phyloP scores from a whole-genome alignment of 2,888 invertebrate genomes.

The Leistus spinibarbis region DNA sequence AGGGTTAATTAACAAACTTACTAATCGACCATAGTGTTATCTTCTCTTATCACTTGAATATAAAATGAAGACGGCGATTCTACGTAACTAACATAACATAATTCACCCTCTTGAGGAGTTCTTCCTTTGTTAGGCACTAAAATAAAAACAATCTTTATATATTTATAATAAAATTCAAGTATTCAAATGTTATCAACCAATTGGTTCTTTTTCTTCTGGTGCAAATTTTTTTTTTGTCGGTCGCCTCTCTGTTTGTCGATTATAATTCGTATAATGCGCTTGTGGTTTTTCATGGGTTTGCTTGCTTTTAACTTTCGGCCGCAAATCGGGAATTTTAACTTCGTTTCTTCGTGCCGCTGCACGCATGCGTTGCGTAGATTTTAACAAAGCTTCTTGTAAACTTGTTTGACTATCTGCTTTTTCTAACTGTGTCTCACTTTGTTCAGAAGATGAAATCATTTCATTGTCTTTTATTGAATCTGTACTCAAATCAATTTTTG shows the following conservation, averaged over 20 bases:
- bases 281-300: background rate
- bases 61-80: conserved; percentile 28
- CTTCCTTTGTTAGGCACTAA: background rate
- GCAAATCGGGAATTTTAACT: background rate
- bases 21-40: conserved; percentile 19
- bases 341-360: background rate
- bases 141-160: background rate
- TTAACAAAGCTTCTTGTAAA: background rate
- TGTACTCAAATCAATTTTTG: background rate
- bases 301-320: background rate
- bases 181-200: background rate
- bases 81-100: conserved; percentile 22
- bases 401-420: background rate
- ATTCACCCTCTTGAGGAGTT: conserved; percentile 19
- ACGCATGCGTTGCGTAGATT: background rate
- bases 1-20: conserved; percentile 15
- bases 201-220: background rate
- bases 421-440: background rate
- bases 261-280: background rate
- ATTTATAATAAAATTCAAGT: background rate
- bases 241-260: background rate
- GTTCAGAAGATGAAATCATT: background rate
- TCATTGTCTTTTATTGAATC: background rate
- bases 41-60: conserved; percentile 22
- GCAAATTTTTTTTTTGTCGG: background rate